A percentile compares a stretch with the other conserved stretches of the same genome.
Evolutionary conservation across 2,888 invertebrate species (phyloP).

Genomic region (Cheilosia scutellata): DNA sequence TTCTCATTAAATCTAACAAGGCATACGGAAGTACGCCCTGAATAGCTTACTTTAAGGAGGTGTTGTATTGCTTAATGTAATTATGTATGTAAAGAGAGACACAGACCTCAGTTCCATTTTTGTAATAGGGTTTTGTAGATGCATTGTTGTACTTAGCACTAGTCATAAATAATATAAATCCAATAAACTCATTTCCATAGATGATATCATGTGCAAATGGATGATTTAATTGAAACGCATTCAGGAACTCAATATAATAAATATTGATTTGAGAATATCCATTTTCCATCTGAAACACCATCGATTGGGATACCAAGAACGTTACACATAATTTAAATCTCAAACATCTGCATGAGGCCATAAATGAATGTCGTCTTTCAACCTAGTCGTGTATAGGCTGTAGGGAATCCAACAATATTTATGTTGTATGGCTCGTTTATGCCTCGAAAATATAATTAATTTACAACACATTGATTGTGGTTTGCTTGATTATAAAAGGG

Average conservation of each 20-base stretch:
- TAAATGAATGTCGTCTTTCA: too few species aligned
- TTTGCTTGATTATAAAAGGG: too few species aligned
- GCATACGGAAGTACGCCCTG: background rate
- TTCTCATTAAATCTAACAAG: conserved; percentile 21
- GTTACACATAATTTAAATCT: conserved; percentile 11
- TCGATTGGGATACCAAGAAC: background rate
- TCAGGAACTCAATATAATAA: background rate
- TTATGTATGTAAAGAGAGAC: background rate
- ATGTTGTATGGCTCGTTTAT: too few species aligned
- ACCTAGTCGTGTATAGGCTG: too few species aligned
- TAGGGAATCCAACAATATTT: too few species aligned
- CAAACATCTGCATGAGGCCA: conserved; percentile 22
- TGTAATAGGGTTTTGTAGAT: background rate
- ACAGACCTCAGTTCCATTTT: background rate
- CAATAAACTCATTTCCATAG: background rate
- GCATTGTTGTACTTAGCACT: background rate
- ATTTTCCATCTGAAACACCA: background rate
- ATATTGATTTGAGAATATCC: background rate
- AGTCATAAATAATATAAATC: background rate
- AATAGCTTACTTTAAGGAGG: background rate
- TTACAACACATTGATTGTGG: too few species aligned
- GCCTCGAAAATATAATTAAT: too few species aligned
- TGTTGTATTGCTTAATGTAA: background rate
- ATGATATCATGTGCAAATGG: background rate
- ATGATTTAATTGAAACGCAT: background rate